Evolutionary conservation across 2,113 vertebrate species (phyloP).

Genomic region (Lagopus muta): DNA sequence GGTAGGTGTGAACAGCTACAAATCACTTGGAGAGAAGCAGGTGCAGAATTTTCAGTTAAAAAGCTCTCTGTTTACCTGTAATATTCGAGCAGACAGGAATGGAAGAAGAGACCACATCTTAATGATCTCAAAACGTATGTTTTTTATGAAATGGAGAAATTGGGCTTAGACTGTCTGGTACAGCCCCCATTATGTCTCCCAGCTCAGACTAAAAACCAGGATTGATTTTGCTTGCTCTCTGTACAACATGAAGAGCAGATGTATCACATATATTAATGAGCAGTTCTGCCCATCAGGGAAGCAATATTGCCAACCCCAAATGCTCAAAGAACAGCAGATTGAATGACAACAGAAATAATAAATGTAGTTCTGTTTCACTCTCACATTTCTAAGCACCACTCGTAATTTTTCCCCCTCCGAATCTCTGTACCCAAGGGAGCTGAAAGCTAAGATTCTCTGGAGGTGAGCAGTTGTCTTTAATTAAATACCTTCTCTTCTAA

Average conservation of each 20-base stretch:
- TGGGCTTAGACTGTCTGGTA: neutral
- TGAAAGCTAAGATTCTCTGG: neutral
- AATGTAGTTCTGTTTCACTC: neutral
- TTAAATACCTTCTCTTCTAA: neutral
- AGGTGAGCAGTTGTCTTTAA: neutral
- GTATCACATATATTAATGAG: conserved; percentile 33
- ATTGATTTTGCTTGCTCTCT: conserved; percentile 13
- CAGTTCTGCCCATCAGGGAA: conserved; percentile 33
- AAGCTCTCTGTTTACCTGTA: neutral
- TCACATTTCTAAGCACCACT: neutral
- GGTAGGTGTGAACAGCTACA: neutral
- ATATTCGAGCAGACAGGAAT: neutral
- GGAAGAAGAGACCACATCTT: neutral
- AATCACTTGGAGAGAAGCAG: neutral
- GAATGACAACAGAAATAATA: neutral
- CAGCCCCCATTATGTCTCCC: neutral
- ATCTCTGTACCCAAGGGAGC: neutral
- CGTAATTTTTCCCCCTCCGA: neutral
- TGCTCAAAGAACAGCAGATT: conserved; percentile 11
- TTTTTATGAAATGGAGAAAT: conserved; percentile 35
- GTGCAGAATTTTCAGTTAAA: conserved; percentile 12
- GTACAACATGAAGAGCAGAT: conserved; percentile 13
- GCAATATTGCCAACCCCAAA: conserved; percentile 3
- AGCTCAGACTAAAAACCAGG: neutral
- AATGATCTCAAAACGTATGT: neutral